phyloP scores from a whole-genome alignment of 2,888 invertebrate species.

The Esperia sulphurella region DNA sequence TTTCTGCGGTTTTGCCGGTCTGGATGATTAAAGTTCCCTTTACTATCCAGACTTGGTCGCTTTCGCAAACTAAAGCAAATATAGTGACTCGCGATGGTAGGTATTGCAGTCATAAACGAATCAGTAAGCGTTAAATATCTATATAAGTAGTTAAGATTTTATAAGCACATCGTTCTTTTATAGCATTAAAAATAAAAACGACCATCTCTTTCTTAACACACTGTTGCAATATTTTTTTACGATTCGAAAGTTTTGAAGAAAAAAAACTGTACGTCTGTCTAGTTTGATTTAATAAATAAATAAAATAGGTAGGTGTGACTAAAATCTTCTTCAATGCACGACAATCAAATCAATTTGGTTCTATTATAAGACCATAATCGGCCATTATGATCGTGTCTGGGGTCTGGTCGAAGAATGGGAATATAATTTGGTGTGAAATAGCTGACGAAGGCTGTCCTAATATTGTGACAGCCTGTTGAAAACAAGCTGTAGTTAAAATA shows the following conservation, averaged over 20 bases:
- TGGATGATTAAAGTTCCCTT: no score
- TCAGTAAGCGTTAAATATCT: no score
- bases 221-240: background rate
- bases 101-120: no score
- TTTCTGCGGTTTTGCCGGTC: no score
- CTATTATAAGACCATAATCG: background rate
- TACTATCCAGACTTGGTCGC: no score
- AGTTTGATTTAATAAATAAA: background rate
- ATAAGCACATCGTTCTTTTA: no score
- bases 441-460: background rate
- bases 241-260: slow-evolving; percentile 1
- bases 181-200: no score
- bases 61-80: no score
- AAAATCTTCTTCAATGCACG: background rate
- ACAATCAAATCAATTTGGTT: background rate
- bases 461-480: background rate
- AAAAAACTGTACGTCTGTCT: background rate
- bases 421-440: background rate
- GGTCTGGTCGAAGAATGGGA: background rate
- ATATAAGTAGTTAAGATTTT: no score
- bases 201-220: no score
- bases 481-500: background rate
- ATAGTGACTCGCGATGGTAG: no score
- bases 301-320: no score
- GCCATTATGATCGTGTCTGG: background rate